Conservation (phyloP, 2,797 vertebrate species). For the Sternarchorhynchus goeldii region DNA sequence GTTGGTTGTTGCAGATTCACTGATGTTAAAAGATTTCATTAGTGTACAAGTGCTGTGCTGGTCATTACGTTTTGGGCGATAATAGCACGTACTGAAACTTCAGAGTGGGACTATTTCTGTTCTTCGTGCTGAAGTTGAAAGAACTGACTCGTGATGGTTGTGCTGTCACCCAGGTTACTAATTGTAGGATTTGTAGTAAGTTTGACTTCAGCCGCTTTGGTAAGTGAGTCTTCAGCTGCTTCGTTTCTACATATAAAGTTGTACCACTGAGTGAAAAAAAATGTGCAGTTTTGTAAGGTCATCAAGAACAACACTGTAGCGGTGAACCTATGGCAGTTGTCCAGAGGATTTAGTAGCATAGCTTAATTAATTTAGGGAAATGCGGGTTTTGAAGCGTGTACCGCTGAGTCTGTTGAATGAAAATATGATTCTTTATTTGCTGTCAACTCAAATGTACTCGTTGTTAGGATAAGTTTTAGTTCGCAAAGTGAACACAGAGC, state of each 20-base stretch:
- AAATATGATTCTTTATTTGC: neutral
- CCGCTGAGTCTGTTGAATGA: slow-evolving; percentile 3
- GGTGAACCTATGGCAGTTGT: neutral
- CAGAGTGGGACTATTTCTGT: slow-evolving; percentile 61
- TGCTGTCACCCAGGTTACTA: slow-evolving; percentile 81
- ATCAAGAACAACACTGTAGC: neutral
- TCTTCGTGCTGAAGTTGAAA: slow-evolving; percentile 45
- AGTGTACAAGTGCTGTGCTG: slow-evolving; percentile 30
- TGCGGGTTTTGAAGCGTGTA: neutral
- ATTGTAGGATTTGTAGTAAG: slow-evolving; percentile 73
- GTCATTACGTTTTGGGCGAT: slow-evolving; percentile 49
- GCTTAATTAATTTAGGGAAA: neutral
- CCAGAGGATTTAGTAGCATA: neutral
- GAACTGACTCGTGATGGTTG: slow-evolving; percentile 83
- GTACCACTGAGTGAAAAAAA: neutral
- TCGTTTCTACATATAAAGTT: slow-evolving; percentile 28
- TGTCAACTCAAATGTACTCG: neutral
- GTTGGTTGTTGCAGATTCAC: slow-evolving; percentile 52
- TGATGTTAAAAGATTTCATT: slow-evolving; percentile 47
- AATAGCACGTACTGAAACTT: slow-evolving; percentile 48
- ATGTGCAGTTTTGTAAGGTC: neutral
- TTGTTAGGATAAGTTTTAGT: neutral
- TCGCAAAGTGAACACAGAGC: no score
- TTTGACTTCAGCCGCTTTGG: slow-evolving; percentile 82
- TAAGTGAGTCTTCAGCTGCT: slow-evolving; percentile 70